Conservation (phyloP, 2,888 invertebrate genomes). For the Pollenia angustigena region DNA sequence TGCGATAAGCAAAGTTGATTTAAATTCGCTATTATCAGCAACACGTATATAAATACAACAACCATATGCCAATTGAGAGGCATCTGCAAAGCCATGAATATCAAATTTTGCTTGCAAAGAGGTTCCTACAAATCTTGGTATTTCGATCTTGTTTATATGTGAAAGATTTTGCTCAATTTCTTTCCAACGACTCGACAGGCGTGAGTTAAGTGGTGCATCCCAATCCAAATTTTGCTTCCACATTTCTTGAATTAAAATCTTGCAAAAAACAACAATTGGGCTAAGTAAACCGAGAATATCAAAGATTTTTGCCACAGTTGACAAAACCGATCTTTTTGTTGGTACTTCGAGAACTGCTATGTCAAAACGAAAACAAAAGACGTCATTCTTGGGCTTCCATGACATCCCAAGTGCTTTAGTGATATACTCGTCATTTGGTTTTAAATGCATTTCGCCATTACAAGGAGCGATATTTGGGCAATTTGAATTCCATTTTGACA, state of each 20-base stretch:
- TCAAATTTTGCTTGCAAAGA: neutral
- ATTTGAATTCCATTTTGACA: slow-evolving; percentile 47
- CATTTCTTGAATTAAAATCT: slow-evolving; percentile 71
- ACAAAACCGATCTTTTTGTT: slow-evolving; percentile 46
- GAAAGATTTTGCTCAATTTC: neutral
- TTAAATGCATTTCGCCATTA: neutral
- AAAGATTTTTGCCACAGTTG: slow-evolving; percentile 60
- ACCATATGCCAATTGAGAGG: slow-evolving; percentile 26
- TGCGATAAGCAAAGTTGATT: slow-evolving; percentile 28
- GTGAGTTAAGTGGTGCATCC: slow-evolving; percentile 18
- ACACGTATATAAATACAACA: slow-evolving; percentile 22
- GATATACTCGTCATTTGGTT: slow-evolving; percentile 12
- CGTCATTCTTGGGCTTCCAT: slow-evolving; percentile 12
- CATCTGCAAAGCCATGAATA: slow-evolving; percentile 31
- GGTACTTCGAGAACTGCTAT: slow-evolving; percentile 40
- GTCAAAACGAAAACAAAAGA: slow-evolving; percentile 42
- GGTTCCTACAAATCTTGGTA: slow-evolving; percentile 5
- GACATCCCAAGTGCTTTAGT: slow-evolving; percentile 44
- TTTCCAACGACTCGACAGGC: neutral
- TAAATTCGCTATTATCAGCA: neutral
- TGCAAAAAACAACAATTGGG: slow-evolving; percentile 65
- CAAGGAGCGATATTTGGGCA: neutral
- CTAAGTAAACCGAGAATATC: slow-evolving; percentile 57
- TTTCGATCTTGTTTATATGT: neutral
- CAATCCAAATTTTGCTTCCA: slow-evolving; percentile 64